Conservation (phyloP, 1,140 invertebrate genomes). For the Drosophila subobscura region DNA sequence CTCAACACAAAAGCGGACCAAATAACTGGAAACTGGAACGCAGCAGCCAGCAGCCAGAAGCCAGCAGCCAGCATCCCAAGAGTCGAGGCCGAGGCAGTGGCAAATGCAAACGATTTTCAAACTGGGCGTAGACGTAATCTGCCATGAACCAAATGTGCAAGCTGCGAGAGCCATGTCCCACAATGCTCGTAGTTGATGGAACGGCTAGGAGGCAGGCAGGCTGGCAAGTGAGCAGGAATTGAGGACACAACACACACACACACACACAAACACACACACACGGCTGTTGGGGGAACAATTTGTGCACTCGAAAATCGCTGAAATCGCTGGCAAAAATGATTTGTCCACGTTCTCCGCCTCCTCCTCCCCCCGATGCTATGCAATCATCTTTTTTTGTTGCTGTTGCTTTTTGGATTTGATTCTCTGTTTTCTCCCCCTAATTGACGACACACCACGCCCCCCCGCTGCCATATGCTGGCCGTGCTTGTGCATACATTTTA, state of each 20-base stretch:
- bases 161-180: conserved; percentile 35
- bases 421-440: conserved; percentile 48
- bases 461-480: conserved; percentile 13
- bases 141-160: conserved; percentile 77
- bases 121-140: conserved; percentile 76
- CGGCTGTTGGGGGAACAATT: conserved; percentile 44
- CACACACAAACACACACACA: too few species aligned
- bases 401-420: background rate
- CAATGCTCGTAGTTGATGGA: background rate
- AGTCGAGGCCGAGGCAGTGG: conserved; percentile 26
- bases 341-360: conserved; percentile 38
- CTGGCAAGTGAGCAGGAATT: conserved; percentile 51
- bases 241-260: conserved; percentile 54
- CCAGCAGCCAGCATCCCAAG: conserved; percentile 11
- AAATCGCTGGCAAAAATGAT: conserved; percentile 69
- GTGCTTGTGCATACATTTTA: conserved; percentile 72
- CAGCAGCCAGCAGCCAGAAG: conserved; percentile 10
- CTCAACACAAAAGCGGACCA: conserved; percentile 68
- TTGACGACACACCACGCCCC: conserved; percentile 37
- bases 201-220: conserved; percentile 13
- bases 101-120: conserved; percentile 77
- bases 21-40: conserved; percentile 66
- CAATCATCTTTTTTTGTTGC: conserved; percentile 51
- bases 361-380: conserved; percentile 35
- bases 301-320: conserved; percentile 57